Evolutionary conservation across 2,888 invertebrate species (phyloP), one percentile per base, ranked within the genome.

Genomic region (Agonum fuliginosum): DNA sequence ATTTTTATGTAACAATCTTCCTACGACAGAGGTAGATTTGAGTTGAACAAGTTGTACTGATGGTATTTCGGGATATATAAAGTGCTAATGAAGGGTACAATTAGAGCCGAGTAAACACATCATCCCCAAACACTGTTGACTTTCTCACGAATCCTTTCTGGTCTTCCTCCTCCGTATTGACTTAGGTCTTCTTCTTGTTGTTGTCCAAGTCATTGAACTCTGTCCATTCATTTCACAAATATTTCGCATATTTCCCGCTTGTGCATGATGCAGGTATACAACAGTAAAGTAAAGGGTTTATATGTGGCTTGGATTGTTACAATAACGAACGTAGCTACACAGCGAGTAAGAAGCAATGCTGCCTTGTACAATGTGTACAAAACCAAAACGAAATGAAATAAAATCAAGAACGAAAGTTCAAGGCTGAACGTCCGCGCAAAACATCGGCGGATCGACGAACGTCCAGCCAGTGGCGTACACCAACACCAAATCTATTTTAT

Each of bases 371-470:
- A 34, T 65, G 65, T 65, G 65, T 17, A 65, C 65, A 65, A 65
- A 65, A 65, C 65, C 65, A 65, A 65, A 30, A 65, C 65, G 37
- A 65, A 65, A 48, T 71, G 30, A 71, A 71, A 71, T 71, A 71
- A 71, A 71, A 71, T 71, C 51, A 71, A 71, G 71, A 71, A 71
- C 71, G 71, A 71, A 71, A 71, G 71, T 71, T 71, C 71, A 71
- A 71, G 71, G 71, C 48, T 71, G 71, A 22, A 27, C 48, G 43
- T 70, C 70, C 51, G 46, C 27, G 51, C 71, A 46, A 71, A 46
- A 71, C 34, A 37, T 14, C 27, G 58, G 27, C 37, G 65, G 65
- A 12, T 65, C 65, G 37, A 34, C 19, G 30, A 17, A 12, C 43
- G 10, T 3, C 34, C 10, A 34, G 10, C 19, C 19, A 34, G 34